Evolutionary conservation across 2,797 vertebrate genomes (phyloP).

Genomic region (Morelia viridis): DNA sequence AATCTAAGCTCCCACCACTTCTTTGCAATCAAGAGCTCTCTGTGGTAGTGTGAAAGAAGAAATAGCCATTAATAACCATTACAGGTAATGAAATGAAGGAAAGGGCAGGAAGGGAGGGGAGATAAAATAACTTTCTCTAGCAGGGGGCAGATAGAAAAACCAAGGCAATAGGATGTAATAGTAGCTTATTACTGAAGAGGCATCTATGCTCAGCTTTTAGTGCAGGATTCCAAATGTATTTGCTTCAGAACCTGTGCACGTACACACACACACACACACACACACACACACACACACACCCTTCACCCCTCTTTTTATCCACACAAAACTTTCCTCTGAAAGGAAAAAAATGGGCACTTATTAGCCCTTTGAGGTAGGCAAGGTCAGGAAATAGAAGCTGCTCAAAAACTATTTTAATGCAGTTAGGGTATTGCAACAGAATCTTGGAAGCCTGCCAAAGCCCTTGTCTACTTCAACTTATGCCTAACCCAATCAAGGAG

Average conservation of each 20-base stretch:
- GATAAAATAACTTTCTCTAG: neutral
- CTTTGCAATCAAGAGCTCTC: conserved; percentile 11
- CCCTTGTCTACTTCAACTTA: neutral
- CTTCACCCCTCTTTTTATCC: neutral
- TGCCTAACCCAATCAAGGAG: neutral
- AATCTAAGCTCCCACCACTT: neutral
- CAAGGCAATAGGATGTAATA: neutral
- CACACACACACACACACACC: neutral
- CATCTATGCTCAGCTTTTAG: neutral
- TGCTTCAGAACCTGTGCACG: neutral
- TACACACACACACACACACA: neutral
- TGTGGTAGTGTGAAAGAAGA: neutral
- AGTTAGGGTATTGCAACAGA: neutral
- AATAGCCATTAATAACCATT: conserved; percentile 12
- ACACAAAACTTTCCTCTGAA: neutral
- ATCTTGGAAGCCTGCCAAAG: neutral
- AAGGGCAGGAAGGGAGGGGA: neutral
- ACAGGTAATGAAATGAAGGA: neutral
- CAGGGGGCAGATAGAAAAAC: neutral
- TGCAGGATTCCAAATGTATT: neutral
- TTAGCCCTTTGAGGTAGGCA: neutral
- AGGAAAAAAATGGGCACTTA: no score
- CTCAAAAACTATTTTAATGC: neutral
- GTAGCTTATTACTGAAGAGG: neutral
- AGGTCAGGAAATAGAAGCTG: neutral